These are phyloP conservation scores for Tribolium madens DNA, from an alignment of 1,140 invertebrate genomes.

Conservation along the genomic window DNA sequence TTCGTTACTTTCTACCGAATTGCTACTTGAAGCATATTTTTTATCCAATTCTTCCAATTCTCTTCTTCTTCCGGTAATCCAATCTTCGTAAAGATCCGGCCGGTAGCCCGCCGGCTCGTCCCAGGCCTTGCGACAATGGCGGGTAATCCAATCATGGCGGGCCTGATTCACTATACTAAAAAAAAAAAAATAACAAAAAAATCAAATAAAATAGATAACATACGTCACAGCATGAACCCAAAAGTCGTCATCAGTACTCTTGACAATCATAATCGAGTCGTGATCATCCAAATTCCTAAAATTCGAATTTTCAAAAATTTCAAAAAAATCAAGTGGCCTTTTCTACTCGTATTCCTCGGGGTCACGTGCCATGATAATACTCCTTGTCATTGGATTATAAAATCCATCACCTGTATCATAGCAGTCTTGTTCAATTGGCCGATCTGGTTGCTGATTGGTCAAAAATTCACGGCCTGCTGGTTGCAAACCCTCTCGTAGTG, in stretches of 20 bases:
- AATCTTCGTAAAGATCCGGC: conserved; percentile 68
- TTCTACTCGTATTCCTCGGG: neutral
- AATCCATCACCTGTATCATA: conserved; percentile 65
- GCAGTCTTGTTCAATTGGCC: conserved; percentile 60
- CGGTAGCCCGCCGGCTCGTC: conserved; percentile 66
- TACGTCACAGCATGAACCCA: conserved; percentile 9
- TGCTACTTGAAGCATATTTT: neutral
- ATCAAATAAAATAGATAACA: neutral
- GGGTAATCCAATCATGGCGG: conserved; percentile 67
- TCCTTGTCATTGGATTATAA: conserved; percentile 62
- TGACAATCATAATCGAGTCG: neutral
- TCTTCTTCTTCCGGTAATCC: conserved; percentile 59
- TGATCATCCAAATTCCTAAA: neutral
- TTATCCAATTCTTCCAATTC: conserved; percentile 7
- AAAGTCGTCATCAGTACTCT: neutral
- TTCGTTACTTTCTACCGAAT: neutral
- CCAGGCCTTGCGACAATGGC: conserved; percentile 68
- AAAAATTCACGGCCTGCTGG: conserved; percentile 61
- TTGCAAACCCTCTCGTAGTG: conserved; percentile 55
- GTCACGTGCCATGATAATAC: conserved; percentile 5
- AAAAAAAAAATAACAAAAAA: neutral
- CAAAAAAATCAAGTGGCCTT: neutral
- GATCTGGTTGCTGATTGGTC: conserved; percentile 56
- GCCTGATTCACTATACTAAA: neutral
- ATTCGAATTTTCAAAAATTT: neutral